phyloP scores from a whole-genome alignment of 2,113 vertebrate species.

The Bambusicola thoracicus region DNA sequence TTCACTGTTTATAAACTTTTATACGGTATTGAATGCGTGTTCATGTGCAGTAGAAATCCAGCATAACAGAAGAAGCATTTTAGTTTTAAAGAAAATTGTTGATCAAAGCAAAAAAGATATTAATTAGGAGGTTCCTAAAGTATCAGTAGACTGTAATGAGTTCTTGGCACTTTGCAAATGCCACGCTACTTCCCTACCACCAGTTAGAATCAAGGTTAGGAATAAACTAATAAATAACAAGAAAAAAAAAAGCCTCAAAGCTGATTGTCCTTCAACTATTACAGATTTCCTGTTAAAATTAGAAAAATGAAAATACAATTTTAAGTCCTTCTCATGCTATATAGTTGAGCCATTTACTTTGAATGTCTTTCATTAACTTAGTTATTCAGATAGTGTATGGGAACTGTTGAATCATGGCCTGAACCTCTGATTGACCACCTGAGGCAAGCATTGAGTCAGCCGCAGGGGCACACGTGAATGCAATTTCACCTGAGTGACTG shows the following conservation, averaged over 20 bases:
- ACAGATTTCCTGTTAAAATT: constrained; percentile 2
- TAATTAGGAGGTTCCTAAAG: background rate
- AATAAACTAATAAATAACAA: constrained; percentile 8
- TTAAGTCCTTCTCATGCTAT: background rate
- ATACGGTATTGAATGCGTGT: background rate
- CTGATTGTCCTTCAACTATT: constrained; percentile 13
- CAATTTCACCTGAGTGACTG: too few species aligned
- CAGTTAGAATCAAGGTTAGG: background rate
- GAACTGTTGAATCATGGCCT: too few species aligned
- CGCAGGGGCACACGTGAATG: too few species aligned
- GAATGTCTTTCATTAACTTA: background rate
- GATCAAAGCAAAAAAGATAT: background rate
- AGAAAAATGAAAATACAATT: constrained; percentile 25
- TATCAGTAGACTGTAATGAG: background rate
- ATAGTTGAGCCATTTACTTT: background rate
- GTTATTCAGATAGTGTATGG: background rate
- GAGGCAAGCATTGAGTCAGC: too few species aligned
- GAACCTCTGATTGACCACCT: too few species aligned
- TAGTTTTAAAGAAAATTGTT: background rate
- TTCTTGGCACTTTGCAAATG: background rate
- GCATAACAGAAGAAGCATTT: background rate
- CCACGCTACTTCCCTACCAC: background rate
- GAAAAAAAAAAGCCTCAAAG: background rate
- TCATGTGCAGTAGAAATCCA: background rate
- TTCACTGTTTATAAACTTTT: background rate